These are phyloP conservation scores for Heliopora coerulea DNA, from an alignment of 92 coral and sea anemone genomes.

Conservation along the genomic window DNA sequence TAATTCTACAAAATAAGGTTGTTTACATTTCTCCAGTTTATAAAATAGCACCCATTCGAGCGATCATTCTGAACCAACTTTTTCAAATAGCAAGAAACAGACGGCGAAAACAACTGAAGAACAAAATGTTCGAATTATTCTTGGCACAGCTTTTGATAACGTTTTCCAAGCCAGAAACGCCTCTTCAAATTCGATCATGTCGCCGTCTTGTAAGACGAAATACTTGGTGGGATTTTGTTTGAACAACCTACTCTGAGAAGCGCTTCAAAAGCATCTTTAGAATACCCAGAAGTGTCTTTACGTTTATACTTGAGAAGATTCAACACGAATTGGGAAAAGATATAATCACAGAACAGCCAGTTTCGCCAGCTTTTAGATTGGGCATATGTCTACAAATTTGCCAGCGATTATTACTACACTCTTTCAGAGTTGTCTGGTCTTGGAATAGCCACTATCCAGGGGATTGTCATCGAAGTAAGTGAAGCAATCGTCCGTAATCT, in stretches of 20 bases:
- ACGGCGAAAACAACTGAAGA: not conserved
- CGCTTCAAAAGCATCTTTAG: not conserved
- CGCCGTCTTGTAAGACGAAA: not conserved
- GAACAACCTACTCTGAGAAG: not conserved
- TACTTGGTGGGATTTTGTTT: not conserved
- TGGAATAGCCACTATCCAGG: slow-evolving; percentile 32
- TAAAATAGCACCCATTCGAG: too few relatives aligned
- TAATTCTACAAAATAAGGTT: too few relatives aligned
- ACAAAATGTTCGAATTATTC: not conserved
- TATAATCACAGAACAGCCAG: slow-evolving; percentile 20
- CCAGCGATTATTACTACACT: slow-evolving; percentile 36
- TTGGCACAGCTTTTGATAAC: not conserved
- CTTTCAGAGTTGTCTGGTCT: slow-evolving; percentile 36
- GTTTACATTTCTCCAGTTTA: too few relatives aligned
- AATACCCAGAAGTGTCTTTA: not conserved
- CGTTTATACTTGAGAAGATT: not conserved
- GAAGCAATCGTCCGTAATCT: slow-evolving; percentile 5
- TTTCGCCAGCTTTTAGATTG: slow-evolving; percentile 12
- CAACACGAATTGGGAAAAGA: not conserved
- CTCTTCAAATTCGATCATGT: not conserved
- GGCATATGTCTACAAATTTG: slow-evolving; percentile 36
- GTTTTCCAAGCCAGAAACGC: not conserved
- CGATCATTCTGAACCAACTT: not conserved
- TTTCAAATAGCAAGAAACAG: not conserved
- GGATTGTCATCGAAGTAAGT: slow-evolving; percentile 19